These are phyloP conservation scores for Nipponacmea schrenckii DNA, from an alignment of 2,888 invertebrate genomes.

Conservation along the genomic window DNA sequence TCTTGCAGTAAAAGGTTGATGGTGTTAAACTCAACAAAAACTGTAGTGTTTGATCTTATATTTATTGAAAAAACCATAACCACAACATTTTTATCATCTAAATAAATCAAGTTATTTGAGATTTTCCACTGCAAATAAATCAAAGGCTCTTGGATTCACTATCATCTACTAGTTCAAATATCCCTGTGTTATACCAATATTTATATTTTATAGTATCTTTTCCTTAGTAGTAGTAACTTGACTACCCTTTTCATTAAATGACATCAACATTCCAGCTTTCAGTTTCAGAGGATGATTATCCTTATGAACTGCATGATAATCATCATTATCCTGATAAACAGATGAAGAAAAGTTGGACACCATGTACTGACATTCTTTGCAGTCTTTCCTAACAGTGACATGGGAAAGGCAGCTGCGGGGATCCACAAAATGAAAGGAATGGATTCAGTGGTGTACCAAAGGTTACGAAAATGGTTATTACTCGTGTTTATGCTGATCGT, in stretches of 20 bases:
- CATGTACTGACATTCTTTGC: too few relatives aligned
- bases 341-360: too few relatives aligned
- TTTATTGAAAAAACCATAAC: too few relatives aligned
- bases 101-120: background rate
- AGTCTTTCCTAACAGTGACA: too few relatives aligned
- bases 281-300: conserved; percentile 1
- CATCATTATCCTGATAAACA: background rate
- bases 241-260: conserved; percentile 9
- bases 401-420: too few relatives aligned
- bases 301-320: background rate
- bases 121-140: conserved; percentile 8
- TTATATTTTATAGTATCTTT: conserved; percentile 14
- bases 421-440: too few relatives aligned
- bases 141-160: conserved; percentile 10
- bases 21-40: too few relatives aligned
- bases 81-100: conserved; percentile 1
- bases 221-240: conserved; percentile 2
- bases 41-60: too few relatives aligned
- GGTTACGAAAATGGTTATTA: too few relatives aligned
- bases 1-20: too few relatives aligned
- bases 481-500: too few relatives aligned
- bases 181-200: conserved; percentile 17
- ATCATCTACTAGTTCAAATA: background rate
- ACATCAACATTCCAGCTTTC: background rate
- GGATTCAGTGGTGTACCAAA: too few relatives aligned